phyloP scores from a whole-genome alignment of 53 echinoderm and acorn worm genomes.

The Mesocentrotus franciscanus region DNA sequence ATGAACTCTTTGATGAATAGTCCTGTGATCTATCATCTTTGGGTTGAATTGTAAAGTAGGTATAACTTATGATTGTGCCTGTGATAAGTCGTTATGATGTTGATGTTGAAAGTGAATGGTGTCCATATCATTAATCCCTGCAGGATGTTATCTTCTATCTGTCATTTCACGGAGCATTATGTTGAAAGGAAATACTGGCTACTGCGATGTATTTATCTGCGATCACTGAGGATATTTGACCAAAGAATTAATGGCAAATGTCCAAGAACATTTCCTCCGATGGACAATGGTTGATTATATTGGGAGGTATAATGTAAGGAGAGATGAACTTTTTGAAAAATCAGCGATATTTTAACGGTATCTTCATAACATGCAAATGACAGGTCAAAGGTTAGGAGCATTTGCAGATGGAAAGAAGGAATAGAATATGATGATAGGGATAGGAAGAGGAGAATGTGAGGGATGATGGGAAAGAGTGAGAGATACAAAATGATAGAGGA shows the following conservation, averaged over 20 bases:
- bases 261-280: constrained; percentile 2
- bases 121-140: background rate
- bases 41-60: too few species aligned
- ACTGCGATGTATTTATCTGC: constrained; percentile 1
- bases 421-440: background rate
- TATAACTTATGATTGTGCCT: background rate
- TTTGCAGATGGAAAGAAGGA: background rate
- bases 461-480: background rate
- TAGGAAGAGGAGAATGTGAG: background rate
- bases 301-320: background rate
- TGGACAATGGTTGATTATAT: background rate
- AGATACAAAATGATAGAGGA: background rate
- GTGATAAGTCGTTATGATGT: background rate
- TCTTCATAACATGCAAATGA: background rate
- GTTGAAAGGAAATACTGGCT: constrained; percentile 43
- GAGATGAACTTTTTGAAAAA: background rate
- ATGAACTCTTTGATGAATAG: background rate
- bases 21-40: too few species aligned
- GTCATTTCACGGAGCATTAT: background rate
- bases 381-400: background rate
- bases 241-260: background rate
- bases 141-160: constrained; percentile 20
- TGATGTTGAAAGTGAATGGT: background rate
- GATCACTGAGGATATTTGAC: constrained; percentile 5
- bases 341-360: background rate